Evolutionary conservation across 1,140 invertebrate species (phyloP).

Genomic region (Ctenoplectra terminalis): DNA sequence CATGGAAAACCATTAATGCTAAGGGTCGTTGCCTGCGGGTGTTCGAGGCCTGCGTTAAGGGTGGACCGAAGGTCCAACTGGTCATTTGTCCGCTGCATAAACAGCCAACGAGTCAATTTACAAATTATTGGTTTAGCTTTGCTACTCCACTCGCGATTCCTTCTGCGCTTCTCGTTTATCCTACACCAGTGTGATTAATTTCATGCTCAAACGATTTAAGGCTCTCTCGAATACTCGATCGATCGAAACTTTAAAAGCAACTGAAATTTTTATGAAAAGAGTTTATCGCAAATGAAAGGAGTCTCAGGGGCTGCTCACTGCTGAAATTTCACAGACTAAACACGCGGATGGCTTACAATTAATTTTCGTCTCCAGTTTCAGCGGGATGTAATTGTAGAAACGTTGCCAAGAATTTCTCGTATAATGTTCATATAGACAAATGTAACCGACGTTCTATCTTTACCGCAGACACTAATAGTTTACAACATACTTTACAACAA

Average conservation of each 20-base stretch:
- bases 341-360: not conserved
- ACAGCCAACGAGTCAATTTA: slow-evolving; percentile 71
- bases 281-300: not conserved
- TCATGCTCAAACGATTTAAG: too few relatives aligned
- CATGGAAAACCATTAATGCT: slow-evolving; percentile 58
- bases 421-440: too few relatives aligned
- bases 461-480: not conserved
- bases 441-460: not conserved
- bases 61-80: slow-evolving; percentile 1
- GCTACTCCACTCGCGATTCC: too few relatives aligned
- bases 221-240: not conserved
- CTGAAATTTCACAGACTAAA: not conserved
- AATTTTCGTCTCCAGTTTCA: not conserved
- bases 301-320: not conserved
- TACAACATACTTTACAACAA: not conserved
- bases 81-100: slow-evolving; percentile 65
- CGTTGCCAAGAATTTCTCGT: not conserved
- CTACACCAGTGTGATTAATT: too few relatives aligned
- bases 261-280: not conserved
- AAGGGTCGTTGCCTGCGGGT: slow-evolving; percentile 52
- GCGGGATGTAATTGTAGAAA: not conserved
- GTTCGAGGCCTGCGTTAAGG: slow-evolving; percentile 34
- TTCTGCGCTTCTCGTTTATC: too few relatives aligned
- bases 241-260: not conserved
- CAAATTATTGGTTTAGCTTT: slow-evolving; percentile 61